Conservation (phyloP, 2,113 vertebrate species). For the Campylorhamphus procurvoides region DNA sequence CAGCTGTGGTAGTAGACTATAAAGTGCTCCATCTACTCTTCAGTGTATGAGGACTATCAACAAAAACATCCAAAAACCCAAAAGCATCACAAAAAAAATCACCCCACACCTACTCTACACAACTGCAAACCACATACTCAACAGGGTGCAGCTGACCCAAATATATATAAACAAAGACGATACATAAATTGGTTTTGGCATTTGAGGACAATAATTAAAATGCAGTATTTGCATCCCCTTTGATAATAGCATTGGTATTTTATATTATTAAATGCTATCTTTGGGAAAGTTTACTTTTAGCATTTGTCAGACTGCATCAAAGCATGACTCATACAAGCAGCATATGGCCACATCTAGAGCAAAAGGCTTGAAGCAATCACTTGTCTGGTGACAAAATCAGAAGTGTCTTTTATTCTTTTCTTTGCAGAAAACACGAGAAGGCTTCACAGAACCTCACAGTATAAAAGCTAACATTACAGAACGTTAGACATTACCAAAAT, state of each 20-base stretch:
- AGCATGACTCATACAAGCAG: not conserved
- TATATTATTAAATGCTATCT: not conserved
- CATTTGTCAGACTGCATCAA: not conserved
- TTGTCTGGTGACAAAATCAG: not conserved
- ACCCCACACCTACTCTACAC: not conserved
- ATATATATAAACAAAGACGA: not conserved
- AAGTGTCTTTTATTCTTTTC: not conserved
- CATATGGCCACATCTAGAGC: not conserved
- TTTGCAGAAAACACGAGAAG: not conserved
- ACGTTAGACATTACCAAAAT: not conserved
- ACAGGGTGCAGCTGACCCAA: not conserved
- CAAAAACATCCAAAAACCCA: fast-evolving
- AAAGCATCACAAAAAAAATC: not conserved
- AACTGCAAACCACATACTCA: not conserved
- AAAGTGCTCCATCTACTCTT: not conserved
- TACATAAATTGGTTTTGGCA: not conserved
- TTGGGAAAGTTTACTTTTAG: not conserved
- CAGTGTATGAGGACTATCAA: not conserved
- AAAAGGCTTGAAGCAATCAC: not conserved
- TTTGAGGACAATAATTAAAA: not conserved
- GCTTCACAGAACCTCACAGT: not conserved
- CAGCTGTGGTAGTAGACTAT: not conserved
- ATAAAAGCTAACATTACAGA: not conserved
- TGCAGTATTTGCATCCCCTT: not conserved
- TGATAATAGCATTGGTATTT: not conserved